These are phyloP conservation scores for Drosophila atripex DNA, from an alignment of 2,888 invertebrate species.

Conservation along the genomic window DNA sequence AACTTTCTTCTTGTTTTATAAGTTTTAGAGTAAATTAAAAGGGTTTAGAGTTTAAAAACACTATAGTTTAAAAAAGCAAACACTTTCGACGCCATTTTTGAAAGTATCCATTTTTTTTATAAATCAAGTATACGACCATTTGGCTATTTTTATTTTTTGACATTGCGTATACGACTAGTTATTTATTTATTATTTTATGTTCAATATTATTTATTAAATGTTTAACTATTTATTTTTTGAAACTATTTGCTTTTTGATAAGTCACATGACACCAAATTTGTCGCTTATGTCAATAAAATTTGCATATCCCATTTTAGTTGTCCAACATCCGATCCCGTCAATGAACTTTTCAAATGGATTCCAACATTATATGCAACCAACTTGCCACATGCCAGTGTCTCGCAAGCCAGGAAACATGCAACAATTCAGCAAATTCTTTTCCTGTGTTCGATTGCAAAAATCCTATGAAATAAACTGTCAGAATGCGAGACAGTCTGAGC, in stretches of 20 bases:
- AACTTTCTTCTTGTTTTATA: too few species aligned
- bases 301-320: not conserved
- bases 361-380: constrained; percentile 27
- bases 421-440: constrained; percentile 36
- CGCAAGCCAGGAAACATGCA: constrained; percentile 37
- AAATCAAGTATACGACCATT: not conserved
- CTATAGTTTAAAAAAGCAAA: too few species aligned
- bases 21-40: too few species aligned
- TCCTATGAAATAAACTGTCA: constrained; percentile 57
- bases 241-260: not conserved
- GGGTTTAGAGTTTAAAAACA: too few species aligned
- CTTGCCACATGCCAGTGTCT: constrained; percentile 51
- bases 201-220: not conserved
- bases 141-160: not conserved
- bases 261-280: not conserved
- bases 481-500: constrained; percentile 27
- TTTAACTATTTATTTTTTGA: not conserved
- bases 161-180: not conserved
- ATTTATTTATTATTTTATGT: too few species aligned
- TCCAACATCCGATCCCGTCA: not conserved
- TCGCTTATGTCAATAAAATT: not conserved
- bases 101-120: not conserved
- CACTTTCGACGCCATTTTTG: too few species aligned
- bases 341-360: constrained; percentile 15
- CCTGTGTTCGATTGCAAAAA: constrained; percentile 21